Base-by-base conservation (phyloP, 2,113 vertebrate species). In the Tringa solitaria region DNA sequence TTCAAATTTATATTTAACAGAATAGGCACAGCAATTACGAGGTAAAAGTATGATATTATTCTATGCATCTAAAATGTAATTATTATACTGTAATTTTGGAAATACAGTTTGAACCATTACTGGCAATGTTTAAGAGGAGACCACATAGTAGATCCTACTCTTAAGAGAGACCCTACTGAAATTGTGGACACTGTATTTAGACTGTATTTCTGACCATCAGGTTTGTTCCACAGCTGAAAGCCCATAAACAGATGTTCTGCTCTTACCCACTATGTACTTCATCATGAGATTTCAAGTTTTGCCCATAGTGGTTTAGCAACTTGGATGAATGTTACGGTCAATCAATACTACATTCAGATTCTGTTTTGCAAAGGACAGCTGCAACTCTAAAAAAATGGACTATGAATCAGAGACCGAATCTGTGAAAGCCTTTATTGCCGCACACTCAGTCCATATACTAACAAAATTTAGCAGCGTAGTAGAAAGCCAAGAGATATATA, bases 381-480 rank as follows among this genome's bases (percentile, higher is more conserved):
- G n/a, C n/a, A n/a, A n/a, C n/a, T n/a, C n/a, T n/a, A n/a, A n/a
- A n/a, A n/a, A n/a, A n/a, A n/a, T n/a, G n/a, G n/a, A n/a, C n/a
- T 33, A 37, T 5, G 7, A 84, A 65, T 17, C 2, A 37, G 37
- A 48, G 24, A 48, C 0, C 2, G 10, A 53, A 41, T n/a, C 18
- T 0, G 0, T 35, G 27, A 82, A 54, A 85, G 17, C 9, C 13
- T 59, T 51, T 79, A 12, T 2, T 48, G 30, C 9, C 15, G 6
- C 33, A 54, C 72, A 85, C 5, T 68, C 57, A 61, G 28, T 33
- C 19, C 5, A 2, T 3, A 61, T 14, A 12, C 9, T 5, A 67
- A 19, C 22, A 6, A 53, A 89, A 81, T 41, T 22, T 24, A 70
- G n/a, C 9, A 91, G 27, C 11, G 48, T 7, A 8, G 23, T 33